Conservation (phyloP, 2,113 vertebrate genomes). For the Hiodon tergisus region DNA sequence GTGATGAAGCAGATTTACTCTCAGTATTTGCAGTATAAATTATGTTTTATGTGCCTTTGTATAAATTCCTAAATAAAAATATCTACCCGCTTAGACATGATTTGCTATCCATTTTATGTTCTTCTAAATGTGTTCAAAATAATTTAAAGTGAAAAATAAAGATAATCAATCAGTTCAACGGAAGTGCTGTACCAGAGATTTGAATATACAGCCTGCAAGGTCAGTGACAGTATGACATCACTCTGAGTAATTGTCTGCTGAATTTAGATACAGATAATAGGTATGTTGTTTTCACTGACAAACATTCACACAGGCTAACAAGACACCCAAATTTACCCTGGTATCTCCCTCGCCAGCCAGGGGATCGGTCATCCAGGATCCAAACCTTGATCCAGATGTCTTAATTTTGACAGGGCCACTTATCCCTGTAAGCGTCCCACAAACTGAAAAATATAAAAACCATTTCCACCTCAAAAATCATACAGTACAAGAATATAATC, state of each 20-base stretch:
- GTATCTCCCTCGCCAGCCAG: slow-evolving; percentile 89
- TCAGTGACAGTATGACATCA: too few species aligned
- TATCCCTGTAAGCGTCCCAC: slow-evolving; percentile 91
- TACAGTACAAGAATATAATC: neutral
- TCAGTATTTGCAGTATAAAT: slow-evolving; percentile 33
- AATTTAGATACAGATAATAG: neutral
- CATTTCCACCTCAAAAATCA: neutral
- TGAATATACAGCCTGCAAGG: neutral
- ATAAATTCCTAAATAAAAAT: too few species aligned
- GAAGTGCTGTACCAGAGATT: neutral
- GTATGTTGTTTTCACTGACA: too few species aligned
- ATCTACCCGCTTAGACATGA: too few species aligned
- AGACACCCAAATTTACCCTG: slow-evolving; percentile 65
- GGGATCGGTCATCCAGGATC: slow-evolving; percentile 97
- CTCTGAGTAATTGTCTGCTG: neutral
- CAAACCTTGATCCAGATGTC: slow-evolving; percentile 91
- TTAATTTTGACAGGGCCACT: slow-evolving; percentile 93
- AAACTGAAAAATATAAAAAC: slow-evolving; percentile 68
- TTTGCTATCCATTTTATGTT: too few species aligned
- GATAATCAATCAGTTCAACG: too few species aligned
- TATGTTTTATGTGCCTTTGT: too few species aligned
- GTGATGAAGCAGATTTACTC: slow-evolving; percentile 29
- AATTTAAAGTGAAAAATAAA: too few species aligned
- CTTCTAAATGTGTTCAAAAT: too few species aligned
- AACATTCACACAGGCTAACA: too few species aligned